These are phyloP conservation scores for Helarctos malayanus DNA, from an alignment of 2,797 vertebrate species.

Conservation along the genomic window DNA sequence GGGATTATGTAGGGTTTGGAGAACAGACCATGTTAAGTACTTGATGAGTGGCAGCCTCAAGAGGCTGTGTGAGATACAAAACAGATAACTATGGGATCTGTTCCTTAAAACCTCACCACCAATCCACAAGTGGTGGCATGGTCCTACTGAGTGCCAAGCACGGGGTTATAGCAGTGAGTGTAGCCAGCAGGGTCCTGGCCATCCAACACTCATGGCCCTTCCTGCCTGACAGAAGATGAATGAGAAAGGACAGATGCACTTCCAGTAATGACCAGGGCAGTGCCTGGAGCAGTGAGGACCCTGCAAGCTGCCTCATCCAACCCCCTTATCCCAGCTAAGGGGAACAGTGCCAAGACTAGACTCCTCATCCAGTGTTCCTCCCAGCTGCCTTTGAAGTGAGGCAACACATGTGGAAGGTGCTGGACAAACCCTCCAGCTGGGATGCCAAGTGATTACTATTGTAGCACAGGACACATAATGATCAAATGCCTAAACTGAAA, in stretches of 20 bases:
- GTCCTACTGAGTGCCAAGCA: background rate
- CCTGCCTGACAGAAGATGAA: background rate
- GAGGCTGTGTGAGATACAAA: background rate
- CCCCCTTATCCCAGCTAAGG: background rate
- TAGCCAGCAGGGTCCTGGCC: background rate
- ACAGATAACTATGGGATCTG: background rate
- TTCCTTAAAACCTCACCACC: background rate
- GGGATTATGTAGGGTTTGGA: background rate
- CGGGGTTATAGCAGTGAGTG: background rate
- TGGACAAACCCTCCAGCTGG: background rate
- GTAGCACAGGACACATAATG: background rate
- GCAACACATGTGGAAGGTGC: background rate
- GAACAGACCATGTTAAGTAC: background rate
- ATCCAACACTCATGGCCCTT: background rate
- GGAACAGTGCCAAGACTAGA: background rate
- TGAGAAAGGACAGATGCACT: background rate
- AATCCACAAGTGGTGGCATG: background rate
- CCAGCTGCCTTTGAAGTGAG: background rate
- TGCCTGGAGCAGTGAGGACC: background rate
- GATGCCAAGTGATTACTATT: background rate
- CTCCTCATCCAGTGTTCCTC: background rate
- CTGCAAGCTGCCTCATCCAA: background rate
- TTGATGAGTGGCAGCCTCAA: background rate
- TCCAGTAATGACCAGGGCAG: too few relatives aligned
- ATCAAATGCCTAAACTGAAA: background rate